Conservation (phyloP, 2,113 vertebrate genomes). For the Vulpes vulpes region DNA sequence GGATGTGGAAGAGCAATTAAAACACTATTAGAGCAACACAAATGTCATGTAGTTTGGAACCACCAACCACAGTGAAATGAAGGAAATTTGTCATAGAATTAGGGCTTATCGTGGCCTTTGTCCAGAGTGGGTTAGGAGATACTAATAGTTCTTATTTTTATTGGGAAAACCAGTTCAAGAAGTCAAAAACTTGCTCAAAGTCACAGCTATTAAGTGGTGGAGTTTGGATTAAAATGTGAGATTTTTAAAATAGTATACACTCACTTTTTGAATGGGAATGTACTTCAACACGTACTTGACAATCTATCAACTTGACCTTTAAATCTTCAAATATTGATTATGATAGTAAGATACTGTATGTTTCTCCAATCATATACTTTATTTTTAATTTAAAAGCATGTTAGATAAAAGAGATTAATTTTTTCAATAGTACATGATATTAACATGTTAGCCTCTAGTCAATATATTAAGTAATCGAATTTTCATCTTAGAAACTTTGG, state of each 20-base stretch:
- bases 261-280: background rate
- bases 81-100: background rate
- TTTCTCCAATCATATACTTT: background rate
- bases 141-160: background rate
- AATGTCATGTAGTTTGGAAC: background rate
- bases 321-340: background rate
- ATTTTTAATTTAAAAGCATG: background rate
- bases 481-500: background rate
- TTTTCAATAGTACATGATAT: background rate
- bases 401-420: background rate
- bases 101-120: background rate
- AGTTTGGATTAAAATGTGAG: background rate
- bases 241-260: background rate
- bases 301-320: background rate
- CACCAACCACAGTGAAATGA: background rate
- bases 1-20: background rate
- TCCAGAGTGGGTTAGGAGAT: background rate
- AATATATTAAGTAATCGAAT: background rate
- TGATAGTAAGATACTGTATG: background rate
- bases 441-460: background rate
- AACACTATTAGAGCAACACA: background rate
- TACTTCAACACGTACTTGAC: background rate
- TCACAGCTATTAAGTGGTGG: background rate
- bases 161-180: background rate
- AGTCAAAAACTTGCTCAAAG: background rate